A percentile compares a stretch with the other conserved stretches of the same genome.
Evolutionary conservation across 2,113 vertebrate genomes (phyloP).

Genomic region (Neodon shergylaensis): DNA sequence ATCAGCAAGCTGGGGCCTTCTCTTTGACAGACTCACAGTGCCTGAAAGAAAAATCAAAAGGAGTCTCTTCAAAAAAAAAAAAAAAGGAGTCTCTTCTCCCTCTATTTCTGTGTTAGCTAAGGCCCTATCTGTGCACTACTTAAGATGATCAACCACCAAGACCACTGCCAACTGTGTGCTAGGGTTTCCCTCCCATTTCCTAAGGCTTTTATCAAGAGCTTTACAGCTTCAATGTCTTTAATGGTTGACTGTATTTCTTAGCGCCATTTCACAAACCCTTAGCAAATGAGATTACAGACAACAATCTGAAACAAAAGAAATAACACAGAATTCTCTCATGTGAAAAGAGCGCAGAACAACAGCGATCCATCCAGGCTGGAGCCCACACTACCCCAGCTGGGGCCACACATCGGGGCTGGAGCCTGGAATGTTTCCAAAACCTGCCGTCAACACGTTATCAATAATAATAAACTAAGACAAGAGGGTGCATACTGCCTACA

Average conservation of each 20-base stretch:
- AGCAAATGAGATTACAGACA: constrained; percentile 37
- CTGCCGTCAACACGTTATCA: neutral
- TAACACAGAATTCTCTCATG: neutral
- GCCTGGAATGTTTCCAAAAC: neutral
- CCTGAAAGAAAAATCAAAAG: constrained; percentile 19
- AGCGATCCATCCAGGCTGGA: neutral
- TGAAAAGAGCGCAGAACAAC: neutral
- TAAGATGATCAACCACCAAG: constrained; percentile 10
- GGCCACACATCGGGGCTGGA: neutral
- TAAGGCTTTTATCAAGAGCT: neutral
- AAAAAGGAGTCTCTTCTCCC: constrained; percentile 27
- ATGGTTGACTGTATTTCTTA: neutral
- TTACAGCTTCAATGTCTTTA: neutral
- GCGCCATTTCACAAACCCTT: neutral
- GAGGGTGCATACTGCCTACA: neutral
- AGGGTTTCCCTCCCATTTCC: neutral
- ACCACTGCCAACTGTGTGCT: neutral
- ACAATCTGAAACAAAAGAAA: neutral
- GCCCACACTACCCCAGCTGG: neutral
- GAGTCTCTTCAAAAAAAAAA: constrained; percentile 32
- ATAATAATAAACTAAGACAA: neutral
- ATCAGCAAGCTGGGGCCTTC: neutral
- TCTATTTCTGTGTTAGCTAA: neutral
- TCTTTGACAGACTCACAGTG: neutral
- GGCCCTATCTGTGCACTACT: neutral